Evolutionary conservation across 1,140 invertebrate species (phyloP).

Genomic region (Lasioglossum albipes): DNA sequence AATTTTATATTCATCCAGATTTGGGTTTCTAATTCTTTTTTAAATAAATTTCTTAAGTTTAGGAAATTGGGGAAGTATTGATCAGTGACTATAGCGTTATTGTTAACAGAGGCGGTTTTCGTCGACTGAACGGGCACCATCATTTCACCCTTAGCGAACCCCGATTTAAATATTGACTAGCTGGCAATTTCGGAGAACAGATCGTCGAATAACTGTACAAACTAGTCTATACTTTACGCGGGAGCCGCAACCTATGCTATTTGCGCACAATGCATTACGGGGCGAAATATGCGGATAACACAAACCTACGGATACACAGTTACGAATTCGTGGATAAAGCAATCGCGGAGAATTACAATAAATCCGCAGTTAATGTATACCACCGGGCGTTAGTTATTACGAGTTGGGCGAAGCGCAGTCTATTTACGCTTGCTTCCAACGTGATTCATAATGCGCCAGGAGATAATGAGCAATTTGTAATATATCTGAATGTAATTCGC

Average conservation of each 20-base stretch:
- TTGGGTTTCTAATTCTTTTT: too few species aligned
- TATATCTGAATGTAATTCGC: constrained; percentile 75
- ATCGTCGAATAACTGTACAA: constrained; percentile 39
- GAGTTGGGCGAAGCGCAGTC: constrained; percentile 72
- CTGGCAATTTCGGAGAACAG: constrained; percentile 29
- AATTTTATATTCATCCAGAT: too few species aligned
- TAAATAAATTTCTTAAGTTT: too few species aligned
- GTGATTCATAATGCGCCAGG: constrained; percentile 75
- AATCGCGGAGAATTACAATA: constrained; percentile 79
- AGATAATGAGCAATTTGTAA: constrained; percentile 80
- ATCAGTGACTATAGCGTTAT: not conserved
- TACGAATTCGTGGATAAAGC: constrained; percentile 74
- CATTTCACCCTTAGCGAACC: constrained; percentile 1
- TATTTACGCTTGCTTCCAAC: constrained; percentile 71
- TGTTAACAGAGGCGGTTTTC: not conserved
- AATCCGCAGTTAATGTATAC: constrained; percentile 76
- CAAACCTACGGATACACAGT: constrained; percentile 52
- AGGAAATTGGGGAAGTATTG: too few species aligned
- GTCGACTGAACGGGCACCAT: not conserved
- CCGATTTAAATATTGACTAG: constrained; percentile 23
- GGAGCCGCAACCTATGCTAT: constrained; percentile 60
- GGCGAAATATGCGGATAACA: constrained; percentile 65
- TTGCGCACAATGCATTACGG: constrained; percentile 57
- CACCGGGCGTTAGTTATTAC: constrained; percentile 74
- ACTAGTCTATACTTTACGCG: constrained; percentile 48